These are phyloP conservation scores for Limnephilus auricula DNA, from an alignment of 2,888 invertebrate genomes.

Conservation along the genomic window DNA sequence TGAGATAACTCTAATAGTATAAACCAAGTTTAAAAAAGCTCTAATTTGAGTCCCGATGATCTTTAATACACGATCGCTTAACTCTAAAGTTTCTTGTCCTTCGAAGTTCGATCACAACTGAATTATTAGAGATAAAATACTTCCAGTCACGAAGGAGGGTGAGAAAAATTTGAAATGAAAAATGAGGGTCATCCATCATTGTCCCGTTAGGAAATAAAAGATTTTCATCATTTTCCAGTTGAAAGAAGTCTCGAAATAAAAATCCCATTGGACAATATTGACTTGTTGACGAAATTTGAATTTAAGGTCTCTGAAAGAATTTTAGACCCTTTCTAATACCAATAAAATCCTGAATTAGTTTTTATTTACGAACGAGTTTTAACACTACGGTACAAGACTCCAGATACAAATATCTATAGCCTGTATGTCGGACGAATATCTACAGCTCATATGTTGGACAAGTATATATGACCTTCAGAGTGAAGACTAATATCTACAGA, in stretches of 20 bases:
- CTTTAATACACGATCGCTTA: background rate
- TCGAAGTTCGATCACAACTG: background rate
- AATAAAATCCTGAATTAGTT: too few species aligned
- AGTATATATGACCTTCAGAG: too few species aligned
- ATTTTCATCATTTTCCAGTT: slow-evolving; percentile 2
- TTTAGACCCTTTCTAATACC: background rate
- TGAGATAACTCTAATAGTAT: too few species aligned
- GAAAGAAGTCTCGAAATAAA: background rate
- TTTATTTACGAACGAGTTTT: too few species aligned
- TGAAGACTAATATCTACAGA: too few species aligned
- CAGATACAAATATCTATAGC: too few species aligned
- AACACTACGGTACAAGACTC: too few species aligned
- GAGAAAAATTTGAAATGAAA: background rate
- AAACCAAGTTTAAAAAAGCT: background rate
- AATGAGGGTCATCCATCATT: background rate
- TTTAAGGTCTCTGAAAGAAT: background rate
- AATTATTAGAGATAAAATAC: background rate
- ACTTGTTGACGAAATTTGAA: slow-evolving; percentile 2
- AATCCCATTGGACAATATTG: background rate
- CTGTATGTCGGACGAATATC: too few species aligned
- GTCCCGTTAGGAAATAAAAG: slow-evolving; percentile 2
- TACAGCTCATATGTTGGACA: too few species aligned
- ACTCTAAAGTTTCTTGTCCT: background rate
- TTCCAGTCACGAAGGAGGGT: background rate
- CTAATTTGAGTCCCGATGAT: background rate